phyloP scores from a whole-genome alignment of 2,113 vertebrate species.

The Paralichthys olivaceus region DNA sequence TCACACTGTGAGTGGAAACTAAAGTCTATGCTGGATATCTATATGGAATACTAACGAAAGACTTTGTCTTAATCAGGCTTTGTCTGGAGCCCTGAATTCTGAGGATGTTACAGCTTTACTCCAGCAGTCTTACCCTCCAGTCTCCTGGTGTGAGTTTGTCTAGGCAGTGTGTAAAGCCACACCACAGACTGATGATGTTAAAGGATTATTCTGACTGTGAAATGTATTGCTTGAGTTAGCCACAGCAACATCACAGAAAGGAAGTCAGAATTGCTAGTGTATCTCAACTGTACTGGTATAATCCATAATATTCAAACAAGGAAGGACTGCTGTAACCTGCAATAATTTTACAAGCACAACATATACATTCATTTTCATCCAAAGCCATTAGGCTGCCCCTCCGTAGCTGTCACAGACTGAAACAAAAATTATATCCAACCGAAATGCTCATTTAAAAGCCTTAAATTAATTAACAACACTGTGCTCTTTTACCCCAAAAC shows the following conservation, averaged over 20 bases:
- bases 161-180: conserved; percentile 8
- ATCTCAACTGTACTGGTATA: too few relatives aligned
- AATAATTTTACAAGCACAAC: too few relatives aligned
- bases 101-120: conserved; percentile 43
- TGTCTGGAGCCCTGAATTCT: conserved; percentile 37
- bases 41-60: conserved; percentile 69
- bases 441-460: too few relatives aligned
- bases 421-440: too few relatives aligned
- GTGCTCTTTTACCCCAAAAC: neutral
- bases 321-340: too few relatives aligned
- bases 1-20: conserved; percentile 24
- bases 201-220: neutral
- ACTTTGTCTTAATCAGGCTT: conserved; percentile 42
- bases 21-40: neutral
- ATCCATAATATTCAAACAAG: too few relatives aligned
- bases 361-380: too few relatives aligned
- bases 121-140: neutral
- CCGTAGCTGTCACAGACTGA: too few relatives aligned
- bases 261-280: too few relatives aligned
- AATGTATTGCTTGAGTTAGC: neutral
- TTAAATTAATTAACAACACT: too few relatives aligned
- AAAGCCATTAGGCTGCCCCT: too few relatives aligned
- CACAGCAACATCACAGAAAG: too few relatives aligned
- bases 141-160: neutral
- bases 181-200: neutral